A percentile compares a stretch with the other conserved stretches of the same genome.
Evolutionary conservation across 2,888 invertebrate genomes (phyloP).

Genomic region (Leucania comma): DNA sequence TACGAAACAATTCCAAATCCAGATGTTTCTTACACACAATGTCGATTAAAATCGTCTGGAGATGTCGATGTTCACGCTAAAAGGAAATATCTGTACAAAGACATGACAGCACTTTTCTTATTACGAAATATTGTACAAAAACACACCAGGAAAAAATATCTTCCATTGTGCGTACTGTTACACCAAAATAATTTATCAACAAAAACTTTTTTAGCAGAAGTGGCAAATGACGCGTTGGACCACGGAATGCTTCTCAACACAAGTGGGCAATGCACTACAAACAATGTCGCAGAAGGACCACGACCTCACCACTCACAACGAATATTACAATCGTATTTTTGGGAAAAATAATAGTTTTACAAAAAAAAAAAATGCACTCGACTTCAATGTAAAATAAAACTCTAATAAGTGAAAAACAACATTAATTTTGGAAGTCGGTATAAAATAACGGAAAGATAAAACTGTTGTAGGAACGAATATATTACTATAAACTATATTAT

Average conservation of each 20-base stretch:
- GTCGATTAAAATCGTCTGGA: conserved; percentile 16
- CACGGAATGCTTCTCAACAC: background rate
- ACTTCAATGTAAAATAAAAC: too few species aligned
- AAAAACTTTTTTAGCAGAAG: conserved; percentile 5
- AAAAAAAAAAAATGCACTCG: too few species aligned
- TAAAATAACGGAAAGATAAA: too few species aligned
- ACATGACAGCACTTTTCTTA: background rate
- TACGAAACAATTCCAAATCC: background rate
- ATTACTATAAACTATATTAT: too few species aligned
- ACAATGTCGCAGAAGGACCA: background rate
- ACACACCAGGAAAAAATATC: background rate
- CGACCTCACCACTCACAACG: too few species aligned
- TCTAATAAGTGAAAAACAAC: too few species aligned
- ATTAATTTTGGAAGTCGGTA: too few species aligned
- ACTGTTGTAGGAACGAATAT: too few species aligned
- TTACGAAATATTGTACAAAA: background rate
- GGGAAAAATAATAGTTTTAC: too few species aligned
- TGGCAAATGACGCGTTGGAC: background rate
- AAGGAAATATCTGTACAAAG: conserved; percentile 7
- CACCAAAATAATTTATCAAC: background rate
- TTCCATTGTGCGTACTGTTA: background rate
- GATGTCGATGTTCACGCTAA: background rate
- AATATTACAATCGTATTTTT: background rate
- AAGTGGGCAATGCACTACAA: background rate
- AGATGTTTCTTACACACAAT: conserved; percentile 17